Conservation (phyloP, 1,140 invertebrate species). For the Ceratina calcarata region DNA sequence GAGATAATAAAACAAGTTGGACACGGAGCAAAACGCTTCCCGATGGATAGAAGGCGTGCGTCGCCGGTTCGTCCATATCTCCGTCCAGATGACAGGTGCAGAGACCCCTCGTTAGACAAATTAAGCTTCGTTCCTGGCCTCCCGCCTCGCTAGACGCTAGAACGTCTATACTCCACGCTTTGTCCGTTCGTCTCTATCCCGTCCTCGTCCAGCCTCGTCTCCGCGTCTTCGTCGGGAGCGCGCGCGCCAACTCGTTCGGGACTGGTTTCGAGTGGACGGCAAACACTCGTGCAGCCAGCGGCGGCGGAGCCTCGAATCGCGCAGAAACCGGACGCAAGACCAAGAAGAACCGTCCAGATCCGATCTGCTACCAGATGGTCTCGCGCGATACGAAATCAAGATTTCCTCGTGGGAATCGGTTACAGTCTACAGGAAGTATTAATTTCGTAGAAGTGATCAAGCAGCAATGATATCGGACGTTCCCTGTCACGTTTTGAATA, state of each 20-base stretch:
- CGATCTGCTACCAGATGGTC: constrained; percentile 16
- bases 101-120: constrained; percentile 73
- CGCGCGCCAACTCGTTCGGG: constrained; percentile 64
- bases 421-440: too few species aligned
- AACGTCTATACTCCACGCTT: constrained; percentile 35
- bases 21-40: not conserved
- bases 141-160: constrained; percentile 42
- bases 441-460: too few species aligned
- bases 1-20: too few species aligned
- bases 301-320: constrained; percentile 49
- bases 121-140: constrained; percentile 69
- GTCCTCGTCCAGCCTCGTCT: not conserved
- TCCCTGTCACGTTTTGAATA: not conserved
- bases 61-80: constrained; percentile 59
- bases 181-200: constrained; percentile 49
- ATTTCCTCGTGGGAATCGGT: not conserved
- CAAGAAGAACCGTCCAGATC: constrained; percentile 47
- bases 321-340: constrained; percentile 54
- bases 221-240: constrained; percentile 15
- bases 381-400: constrained; percentile 1
- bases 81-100: constrained; percentile 70
- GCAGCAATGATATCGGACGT: not conserved
- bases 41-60: constrained; percentile 9
- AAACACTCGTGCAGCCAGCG: constrained; percentile 63
- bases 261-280: constrained; percentile 70